Conservation (phyloP, 2,888 invertebrate species). For the Pachycephus smyrnensis region DNA sequence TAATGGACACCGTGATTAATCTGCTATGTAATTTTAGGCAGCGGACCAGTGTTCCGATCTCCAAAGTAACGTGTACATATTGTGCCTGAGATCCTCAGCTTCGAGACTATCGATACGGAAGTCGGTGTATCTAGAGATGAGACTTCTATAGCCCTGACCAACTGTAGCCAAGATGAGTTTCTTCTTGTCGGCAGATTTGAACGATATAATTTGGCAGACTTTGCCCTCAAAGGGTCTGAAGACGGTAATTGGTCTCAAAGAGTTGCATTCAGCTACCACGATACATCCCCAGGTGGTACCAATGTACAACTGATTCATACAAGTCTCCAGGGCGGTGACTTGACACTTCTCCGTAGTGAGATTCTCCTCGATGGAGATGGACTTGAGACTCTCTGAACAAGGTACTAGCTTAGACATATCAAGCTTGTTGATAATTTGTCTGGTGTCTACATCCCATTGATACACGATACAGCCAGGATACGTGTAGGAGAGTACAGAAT, state of each 20-base stretch:
- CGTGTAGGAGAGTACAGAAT: slow-evolving; percentile 82
- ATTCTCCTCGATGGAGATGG: slow-evolving; percentile 90
- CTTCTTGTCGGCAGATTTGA: slow-evolving; percentile 65
- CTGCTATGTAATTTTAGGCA: slow-evolving; percentile 42
- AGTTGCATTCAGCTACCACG: slow-evolving; percentile 85
- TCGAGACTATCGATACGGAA: slow-evolving; percentile 65
- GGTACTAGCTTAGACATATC: slow-evolving; percentile 94
- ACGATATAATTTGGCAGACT: slow-evolving; percentile 69
- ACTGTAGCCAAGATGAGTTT: slow-evolving; percentile 78
- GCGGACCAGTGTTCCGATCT: slow-evolving; percentile 78
- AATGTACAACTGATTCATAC: slow-evolving; percentile 78
- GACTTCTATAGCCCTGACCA: slow-evolving; percentile 86
- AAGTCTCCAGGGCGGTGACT: slow-evolving; percentile 68
- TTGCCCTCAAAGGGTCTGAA: slow-evolving; percentile 92
- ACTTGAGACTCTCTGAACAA: slow-evolving; percentile 91
- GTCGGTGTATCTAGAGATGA: slow-evolving; percentile 76
- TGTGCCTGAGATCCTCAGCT: slow-evolving; percentile 61
- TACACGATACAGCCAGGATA: slow-evolving; percentile 90
- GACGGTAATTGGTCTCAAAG: slow-evolving; percentile 89
- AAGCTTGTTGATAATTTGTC: slow-evolving; percentile 79
- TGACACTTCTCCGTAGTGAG: slow-evolving; percentile 82
- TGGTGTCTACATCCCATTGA: slow-evolving; percentile 82
- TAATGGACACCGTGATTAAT: neutral
- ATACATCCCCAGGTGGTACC: slow-evolving; percentile 97
- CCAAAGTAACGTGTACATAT: slow-evolving; percentile 80